phyloP scores from a whole-genome alignment of 2,888 invertebrate species.

The Kuschelorhynchus macadamiae region DNA sequence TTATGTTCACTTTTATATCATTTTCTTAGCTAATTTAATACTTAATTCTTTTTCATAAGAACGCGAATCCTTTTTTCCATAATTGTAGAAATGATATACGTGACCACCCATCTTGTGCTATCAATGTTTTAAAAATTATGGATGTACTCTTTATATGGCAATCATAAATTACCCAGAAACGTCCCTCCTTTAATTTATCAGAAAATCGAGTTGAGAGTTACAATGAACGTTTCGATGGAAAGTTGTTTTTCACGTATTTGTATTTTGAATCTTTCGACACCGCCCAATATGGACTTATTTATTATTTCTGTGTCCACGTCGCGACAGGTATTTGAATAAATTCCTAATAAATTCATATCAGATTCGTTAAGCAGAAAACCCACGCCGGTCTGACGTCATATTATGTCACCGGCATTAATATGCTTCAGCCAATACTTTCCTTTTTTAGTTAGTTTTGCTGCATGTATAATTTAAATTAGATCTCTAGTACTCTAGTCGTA shows the following conservation, averaged over 20 bases:
- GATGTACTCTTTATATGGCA: no score
- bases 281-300: slow-evolving; percentile 25
- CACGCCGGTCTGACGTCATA: slow-evolving; percentile 37
- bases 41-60: no score
- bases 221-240: slow-evolving; percentile 1
- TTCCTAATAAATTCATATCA: slow-evolving; percentile 36
- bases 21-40: no score
- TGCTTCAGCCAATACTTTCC: slow-evolving; percentile 30
- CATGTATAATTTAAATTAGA: neutral
- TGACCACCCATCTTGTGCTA: no score
- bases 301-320: slow-evolving; percentile 18
- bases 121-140: no score
- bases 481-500: no score
- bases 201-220: slow-evolving; percentile 1
- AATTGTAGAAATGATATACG: no score
- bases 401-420: slow-evolving; percentile 37
- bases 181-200: slow-evolving; percentile 2
- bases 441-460: slow-evolving; percentile 24
- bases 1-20: no score
- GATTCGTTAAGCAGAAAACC: slow-evolving; percentile 41
- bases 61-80: no score
- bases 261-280: slow-evolving; percentile 25
- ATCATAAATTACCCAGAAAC: neutral
- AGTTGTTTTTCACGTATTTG: neutral
- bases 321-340: slow-evolving; percentile 35